Conservation (phyloP, 2,113 vertebrate species). For the Ifrita kowaldi region DNA sequence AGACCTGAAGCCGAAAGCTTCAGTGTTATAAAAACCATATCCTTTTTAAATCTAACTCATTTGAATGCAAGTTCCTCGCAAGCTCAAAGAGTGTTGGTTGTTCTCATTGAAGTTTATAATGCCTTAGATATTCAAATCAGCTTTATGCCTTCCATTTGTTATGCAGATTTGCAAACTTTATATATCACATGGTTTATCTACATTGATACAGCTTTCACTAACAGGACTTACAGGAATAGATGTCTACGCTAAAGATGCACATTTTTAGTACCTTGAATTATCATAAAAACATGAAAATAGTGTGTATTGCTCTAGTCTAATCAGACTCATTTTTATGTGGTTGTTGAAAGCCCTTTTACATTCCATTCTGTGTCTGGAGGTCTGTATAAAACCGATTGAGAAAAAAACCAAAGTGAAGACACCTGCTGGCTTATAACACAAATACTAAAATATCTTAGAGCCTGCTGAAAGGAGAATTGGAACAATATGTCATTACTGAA, state of each 20-base stretch:
- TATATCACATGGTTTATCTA: conserved; percentile 72
- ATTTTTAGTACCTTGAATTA: conserved; percentile 74
- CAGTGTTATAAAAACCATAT: conserved; percentile 64
- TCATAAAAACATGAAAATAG: conserved; percentile 76
- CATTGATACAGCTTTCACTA: conserved; percentile 71
- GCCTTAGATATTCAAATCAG: conserved; percentile 78
- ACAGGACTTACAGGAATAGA: conserved; percentile 65
- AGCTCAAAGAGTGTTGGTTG: conserved; percentile 67
- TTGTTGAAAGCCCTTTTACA: conserved; percentile 82
- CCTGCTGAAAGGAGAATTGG: conserved; percentile 85
- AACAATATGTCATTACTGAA: conserved; percentile 89
- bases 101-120: conserved; percentile 74
- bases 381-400: conserved; percentile 85
- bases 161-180: conserved; percentile 71
- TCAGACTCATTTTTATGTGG: conserved; percentile 85
- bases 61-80: conserved; percentile 69
- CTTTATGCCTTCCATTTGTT: conserved; percentile 72
- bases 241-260: conserved; percentile 65
- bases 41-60: conserved; percentile 69
- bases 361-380: conserved; percentile 87
- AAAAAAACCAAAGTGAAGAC: conserved; percentile 87
- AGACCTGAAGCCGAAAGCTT: conserved; percentile 58
- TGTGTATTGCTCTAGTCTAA: conserved; percentile 70
- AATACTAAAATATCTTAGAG: conserved; percentile 85
- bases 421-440: conserved; percentile 89